Evolutionary conservation across 2,113 vertebrate genomes (phyloP).

Genomic region (Bos indicus): DNA sequence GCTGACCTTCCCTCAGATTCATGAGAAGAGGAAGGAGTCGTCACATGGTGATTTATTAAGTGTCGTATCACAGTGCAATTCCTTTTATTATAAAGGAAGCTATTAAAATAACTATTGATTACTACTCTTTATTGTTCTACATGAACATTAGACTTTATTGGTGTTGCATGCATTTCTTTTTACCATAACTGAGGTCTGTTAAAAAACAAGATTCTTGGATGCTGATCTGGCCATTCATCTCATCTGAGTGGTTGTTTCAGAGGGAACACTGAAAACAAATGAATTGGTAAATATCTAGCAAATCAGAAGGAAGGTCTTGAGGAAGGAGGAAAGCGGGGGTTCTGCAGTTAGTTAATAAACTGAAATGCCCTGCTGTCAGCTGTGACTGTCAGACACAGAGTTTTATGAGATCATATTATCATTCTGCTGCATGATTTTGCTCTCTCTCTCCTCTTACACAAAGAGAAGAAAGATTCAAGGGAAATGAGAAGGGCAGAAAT

Average conservation of each 20-base stretch:
- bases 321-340: neutral
- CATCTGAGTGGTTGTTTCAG: neutral
- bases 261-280: neutral
- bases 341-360: neutral
- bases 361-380: neutral
- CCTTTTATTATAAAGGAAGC: neutral
- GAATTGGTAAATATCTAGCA: neutral
- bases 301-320: neutral
- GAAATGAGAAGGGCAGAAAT: slow-evolving; percentile 32
- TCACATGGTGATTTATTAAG: neutral
- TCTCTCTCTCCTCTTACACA: neutral
- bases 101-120: neutral
- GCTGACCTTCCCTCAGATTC: neutral
- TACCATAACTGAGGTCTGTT: neutral
- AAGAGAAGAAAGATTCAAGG: slow-evolving; percentile 18
- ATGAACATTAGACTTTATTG: neutral
- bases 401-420: neutral
- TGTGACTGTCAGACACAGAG: neutral
- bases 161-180: neutral
- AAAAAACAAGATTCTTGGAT: neutral
- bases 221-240: neutral
- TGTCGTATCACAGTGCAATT: neutral
- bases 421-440: neutral
- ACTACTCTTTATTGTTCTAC: neutral
- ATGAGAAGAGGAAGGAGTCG: neutral